Evolutionary conservation across 2,113 vertebrate species (phyloP).

Genomic region (Ranitomeya imitator): DNA sequence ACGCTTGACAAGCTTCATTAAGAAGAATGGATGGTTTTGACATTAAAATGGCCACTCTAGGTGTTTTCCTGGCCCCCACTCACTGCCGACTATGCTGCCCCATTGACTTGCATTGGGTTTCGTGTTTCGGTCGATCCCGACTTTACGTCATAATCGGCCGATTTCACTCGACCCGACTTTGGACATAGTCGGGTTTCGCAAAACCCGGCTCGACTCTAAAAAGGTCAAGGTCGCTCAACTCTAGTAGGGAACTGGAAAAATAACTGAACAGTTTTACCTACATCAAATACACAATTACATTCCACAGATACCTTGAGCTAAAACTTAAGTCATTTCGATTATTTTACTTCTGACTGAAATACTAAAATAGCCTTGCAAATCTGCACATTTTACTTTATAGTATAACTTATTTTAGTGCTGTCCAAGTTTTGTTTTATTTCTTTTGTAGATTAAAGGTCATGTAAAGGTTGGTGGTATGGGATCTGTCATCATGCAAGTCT

Average conservation of each 20-base stretch:
- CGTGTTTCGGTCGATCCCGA: no score
- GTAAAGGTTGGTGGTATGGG: neutral
- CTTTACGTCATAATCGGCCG: no score
- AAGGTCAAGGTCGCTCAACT: no score
- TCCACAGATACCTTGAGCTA: conserved; percentile 36
- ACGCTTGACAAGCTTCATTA: no score
- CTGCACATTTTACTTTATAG: neutral
- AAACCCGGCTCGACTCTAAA: no score
- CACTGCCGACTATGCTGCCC: no score
- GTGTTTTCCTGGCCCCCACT: no score
- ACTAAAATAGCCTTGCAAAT: conserved; percentile 26
- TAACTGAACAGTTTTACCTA: conserved; percentile 34
- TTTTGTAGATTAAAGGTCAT: neutral
- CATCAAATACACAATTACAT: conserved; percentile 46
- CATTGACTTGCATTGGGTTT: no score
- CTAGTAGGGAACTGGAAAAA: conserved; percentile 36
- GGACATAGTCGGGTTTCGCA: no score
- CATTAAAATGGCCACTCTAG: no score
- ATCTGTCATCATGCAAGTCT: neutral
- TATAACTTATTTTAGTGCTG: neutral
- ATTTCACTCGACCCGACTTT: no score
- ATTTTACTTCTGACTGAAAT: conserved; percentile 22
- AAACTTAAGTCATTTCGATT: conserved; percentile 20
- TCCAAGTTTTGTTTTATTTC: conserved; percentile 22
- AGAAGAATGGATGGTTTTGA: no score